These are phyloP conservation scores for Lepidurus couesii DNA, from an alignment of 1,140 invertebrate species.

Conservation along the genomic window DNA sequence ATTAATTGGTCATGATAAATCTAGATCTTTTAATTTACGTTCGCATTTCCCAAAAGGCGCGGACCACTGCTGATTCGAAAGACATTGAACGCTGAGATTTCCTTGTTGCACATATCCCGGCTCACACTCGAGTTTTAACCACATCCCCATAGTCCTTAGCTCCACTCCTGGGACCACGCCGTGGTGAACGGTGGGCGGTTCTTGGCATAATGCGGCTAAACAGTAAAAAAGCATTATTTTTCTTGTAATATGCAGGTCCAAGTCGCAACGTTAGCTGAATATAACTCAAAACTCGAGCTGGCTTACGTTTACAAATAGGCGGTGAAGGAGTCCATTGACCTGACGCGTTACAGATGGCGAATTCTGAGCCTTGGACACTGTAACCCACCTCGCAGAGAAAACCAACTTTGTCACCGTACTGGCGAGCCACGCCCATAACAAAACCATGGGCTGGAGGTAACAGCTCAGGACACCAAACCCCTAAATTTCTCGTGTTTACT, in stretches of 20 bases:
- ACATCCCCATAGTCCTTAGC: slow-evolving; percentile 40
- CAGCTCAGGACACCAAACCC: slow-evolving; percentile 36
- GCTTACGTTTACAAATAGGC: slow-evolving; percentile 39
- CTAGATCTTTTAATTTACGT: slow-evolving; percentile 30
- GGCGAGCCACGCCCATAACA: slow-evolving; percentile 37
- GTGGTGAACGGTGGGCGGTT: slow-evolving; percentile 30
- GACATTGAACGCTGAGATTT: slow-evolving; percentile 48
- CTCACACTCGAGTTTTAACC: slow-evolving; percentile 40
- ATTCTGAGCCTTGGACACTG: slow-evolving; percentile 37
- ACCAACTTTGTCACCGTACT: slow-evolving; percentile 36
- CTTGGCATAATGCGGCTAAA: slow-evolving; percentile 35
- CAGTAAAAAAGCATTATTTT: slow-evolving; percentile 27
- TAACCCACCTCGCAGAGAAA: slow-evolving; percentile 41
- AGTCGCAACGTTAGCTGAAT: too few relatives aligned
- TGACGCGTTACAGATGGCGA: slow-evolving; percentile 36
- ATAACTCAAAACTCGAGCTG: slow-evolving; percentile 8
- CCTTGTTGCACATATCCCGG: slow-evolving; percentile 48
- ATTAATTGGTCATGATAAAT: slow-evolving; percentile 25
- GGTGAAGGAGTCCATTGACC: slow-evolving; percentile 38
- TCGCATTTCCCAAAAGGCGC: slow-evolving; percentile 50
- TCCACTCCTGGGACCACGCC: slow-evolving; percentile 31
- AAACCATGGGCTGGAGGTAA: slow-evolving; percentile 36
- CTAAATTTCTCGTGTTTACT: slow-evolving; percentile 12
- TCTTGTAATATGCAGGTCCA: too few relatives aligned
- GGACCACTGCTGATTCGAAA: slow-evolving; percentile 51